Base-by-base conservation (phyloP, 2,113 vertebrate species). In the Phocoena phocoena region DNA sequence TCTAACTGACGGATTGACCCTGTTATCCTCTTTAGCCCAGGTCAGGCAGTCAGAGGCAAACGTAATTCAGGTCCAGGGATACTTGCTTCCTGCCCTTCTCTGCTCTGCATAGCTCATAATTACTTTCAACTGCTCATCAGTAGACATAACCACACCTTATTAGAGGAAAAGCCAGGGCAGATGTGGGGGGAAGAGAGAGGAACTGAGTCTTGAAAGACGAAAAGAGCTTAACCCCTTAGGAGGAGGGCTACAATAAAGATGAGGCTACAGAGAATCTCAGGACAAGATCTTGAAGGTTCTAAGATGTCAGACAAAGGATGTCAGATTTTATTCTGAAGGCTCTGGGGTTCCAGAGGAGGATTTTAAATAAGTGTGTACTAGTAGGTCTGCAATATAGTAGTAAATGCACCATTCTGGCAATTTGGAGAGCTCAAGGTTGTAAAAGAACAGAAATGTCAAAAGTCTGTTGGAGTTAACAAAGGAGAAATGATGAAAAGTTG, bases 221-320 rank as follows among this genome's bases (percentile, higher is more conserved):
- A 38, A 71, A 53, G 14, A 60, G 2, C 8, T n/a, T 44, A 58
- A 83, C 15, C 28, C 10, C 13, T 63, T 47, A 63, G 10, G 2
- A 33, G 7, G 9, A 47, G 21, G 21, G 5, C 11, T 5, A 3
- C 2, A 7, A 0, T 55, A 18, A 63, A 23, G 53, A 1, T 8
- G 20, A 67, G 44, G 12, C 55, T 47, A 18, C 1, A 58, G 44
- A 47, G 26, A 26, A 28, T 26, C 25, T 25, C 10, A 50, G 21
- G 50, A 79, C 14, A n/a, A 15, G 44, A 13, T 26, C 21, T 84
- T 26, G 12, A 74, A 53, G 9, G 67, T 50, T 6, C 21, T 11
- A 10, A 11, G 0, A 13, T 3, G 26, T 50, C 47, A 28, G 18
- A 6, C 3, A 3, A 17, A 28, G 47, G 71, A 63, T 65, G 62